Conservation (phyloP, 2,888 invertebrate species). For the Conops quadrifasciatus region DNA sequence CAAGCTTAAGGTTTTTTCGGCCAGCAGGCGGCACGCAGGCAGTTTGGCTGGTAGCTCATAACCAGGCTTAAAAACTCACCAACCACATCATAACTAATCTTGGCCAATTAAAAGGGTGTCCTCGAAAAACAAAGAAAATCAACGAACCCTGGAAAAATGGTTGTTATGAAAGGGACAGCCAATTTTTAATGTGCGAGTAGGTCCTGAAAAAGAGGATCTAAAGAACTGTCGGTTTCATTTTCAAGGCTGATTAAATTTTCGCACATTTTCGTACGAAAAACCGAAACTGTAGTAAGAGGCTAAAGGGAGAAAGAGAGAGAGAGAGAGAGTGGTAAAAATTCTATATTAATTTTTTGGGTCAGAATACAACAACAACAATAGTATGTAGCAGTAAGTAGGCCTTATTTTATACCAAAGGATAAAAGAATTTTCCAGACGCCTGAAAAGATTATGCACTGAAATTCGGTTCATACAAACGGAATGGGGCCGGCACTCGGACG, state of each 20-base stretch:
- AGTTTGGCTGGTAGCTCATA: background rate
- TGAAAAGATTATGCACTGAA: slow-evolving; percentile 1
- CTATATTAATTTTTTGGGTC: slow-evolving; percentile 16
- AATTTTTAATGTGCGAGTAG: no score
- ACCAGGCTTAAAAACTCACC: background rate
- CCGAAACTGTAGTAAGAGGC: background rate
- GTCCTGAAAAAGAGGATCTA: background rate
- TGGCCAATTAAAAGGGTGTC: no score
- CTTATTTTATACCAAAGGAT: background rate
- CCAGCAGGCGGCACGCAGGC: no score
- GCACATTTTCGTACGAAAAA: background rate
- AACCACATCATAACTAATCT: no score
- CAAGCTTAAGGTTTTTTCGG: no score
- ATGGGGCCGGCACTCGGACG: background rate
- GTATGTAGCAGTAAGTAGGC: background rate
- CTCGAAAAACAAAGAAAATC: no score
- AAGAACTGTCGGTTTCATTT: background rate
- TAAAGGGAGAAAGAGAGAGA: background rate
- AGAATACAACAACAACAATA: slow-evolving; percentile 1
- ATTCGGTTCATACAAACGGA: background rate
- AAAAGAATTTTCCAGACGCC: slow-evolving; percentile 10
- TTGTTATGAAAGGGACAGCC: no score
- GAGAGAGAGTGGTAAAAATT: background rate
- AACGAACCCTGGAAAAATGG: no score
- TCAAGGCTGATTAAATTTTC: slow-evolving; percentile 23